Evolutionary conservation across 1,140 invertebrate genomes (phyloP), one percentile per base, ranked within the genome.

Genomic region (Myzus persicae): DNA sequence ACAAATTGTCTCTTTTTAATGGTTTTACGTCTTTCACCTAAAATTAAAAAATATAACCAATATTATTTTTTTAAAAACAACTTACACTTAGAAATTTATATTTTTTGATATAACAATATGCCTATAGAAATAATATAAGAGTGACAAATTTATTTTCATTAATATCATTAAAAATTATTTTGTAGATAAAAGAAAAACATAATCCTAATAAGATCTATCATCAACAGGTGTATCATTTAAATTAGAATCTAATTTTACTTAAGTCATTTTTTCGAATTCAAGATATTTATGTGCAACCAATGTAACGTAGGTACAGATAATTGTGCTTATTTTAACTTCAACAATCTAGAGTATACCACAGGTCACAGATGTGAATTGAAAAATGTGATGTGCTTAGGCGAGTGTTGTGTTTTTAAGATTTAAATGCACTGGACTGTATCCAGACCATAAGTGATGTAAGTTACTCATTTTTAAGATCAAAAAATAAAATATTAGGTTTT

Each of bases 1-100:
- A 97, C 94, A 99, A 96, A 95, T 99, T 99, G 95, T 99, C 99
- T 24, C 99, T 99, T 95, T 98, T 98, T 59, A 99, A 95, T 42
- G 97, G 98, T 96, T 99, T 99, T 0, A 99, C 99, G 96, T 99
- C 99, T 95, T 98, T 98, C 48, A 99, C 96, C 91, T 92, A 51
- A n/a, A 92, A 84, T 51, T 2, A n/a, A 76, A 18, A 76, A 26
- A 90, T 31, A 54, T 31, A 54, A 54, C 48, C 20, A 51, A 51
- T 51, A 51, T 51, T 51, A 51, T 0, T 4, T 22, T 51, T 48
- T 48, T 14, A 48, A 48, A 48, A 48, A 48, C 2, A 48, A 48
- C 46, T 18, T 18, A 48, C 9, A 18, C 2, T 48, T 46, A 46
- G 14, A 46, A 11, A 46, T 44, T 14, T 46, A 46, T 46, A 46